Conservation (phyloP, 2,888 invertebrate species). For the Tenthredo distinguenda region DNA sequence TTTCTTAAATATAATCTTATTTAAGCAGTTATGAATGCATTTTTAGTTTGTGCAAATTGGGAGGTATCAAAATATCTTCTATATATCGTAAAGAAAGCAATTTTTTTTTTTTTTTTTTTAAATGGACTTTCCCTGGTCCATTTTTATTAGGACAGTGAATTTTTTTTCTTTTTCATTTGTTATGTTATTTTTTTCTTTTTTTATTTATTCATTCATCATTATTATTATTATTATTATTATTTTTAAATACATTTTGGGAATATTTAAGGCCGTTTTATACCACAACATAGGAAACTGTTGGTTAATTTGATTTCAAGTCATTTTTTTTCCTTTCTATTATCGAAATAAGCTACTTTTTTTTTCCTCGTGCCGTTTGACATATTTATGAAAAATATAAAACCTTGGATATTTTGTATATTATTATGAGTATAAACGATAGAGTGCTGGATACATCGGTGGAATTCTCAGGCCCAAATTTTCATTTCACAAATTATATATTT, state of each 20-base stretch:
- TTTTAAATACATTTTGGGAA: slow-evolving; percentile 61
- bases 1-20: slow-evolving; percentile 71
- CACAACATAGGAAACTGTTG: slow-evolving; percentile 70
- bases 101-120: slow-evolving; percentile 51
- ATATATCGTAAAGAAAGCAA: slow-evolving; percentile 67
- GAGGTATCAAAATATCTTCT: slow-evolving; percentile 77
- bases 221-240: slow-evolving; percentile 54
- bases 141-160: slow-evolving; percentile 27
- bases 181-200: neutral
- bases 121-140: slow-evolving; percentile 37
- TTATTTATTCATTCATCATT: neutral
- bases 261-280: slow-evolving; percentile 72
- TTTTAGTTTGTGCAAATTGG: slow-evolving; percentile 73
- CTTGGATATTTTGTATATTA: slow-evolving; percentile 52
- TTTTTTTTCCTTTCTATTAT: slow-evolving; percentile 48
- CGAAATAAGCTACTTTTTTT: slow-evolving; percentile 53
- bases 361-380: slow-evolving; percentile 57
- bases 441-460: slow-evolving; percentile 44
- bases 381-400: slow-evolving; percentile 68
- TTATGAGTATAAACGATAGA: slow-evolving; percentile 39
- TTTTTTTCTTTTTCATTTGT: neutral
- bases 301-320: slow-evolving; percentile 65
- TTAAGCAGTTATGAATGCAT: slow-evolving; percentile 68
- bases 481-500: slow-evolving; percentile 13
- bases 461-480: neutral